Conservation (phyloP, 2,888 invertebrate species). For the Drosophila anceps region DNA sequence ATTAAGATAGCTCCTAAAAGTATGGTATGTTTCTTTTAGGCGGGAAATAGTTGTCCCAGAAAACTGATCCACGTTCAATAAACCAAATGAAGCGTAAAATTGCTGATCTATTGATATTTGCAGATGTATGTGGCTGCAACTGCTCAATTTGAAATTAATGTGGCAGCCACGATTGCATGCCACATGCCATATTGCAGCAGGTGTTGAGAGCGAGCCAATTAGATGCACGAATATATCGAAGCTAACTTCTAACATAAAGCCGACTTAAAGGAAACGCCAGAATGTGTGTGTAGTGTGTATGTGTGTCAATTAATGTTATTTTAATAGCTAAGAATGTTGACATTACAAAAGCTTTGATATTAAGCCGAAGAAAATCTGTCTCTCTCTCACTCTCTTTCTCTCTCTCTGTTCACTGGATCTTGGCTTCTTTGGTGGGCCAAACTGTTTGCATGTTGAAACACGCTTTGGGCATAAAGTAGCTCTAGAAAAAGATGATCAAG, state of each 20-base stretch:
- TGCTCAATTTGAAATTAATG: conserved; percentile 20
- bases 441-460: conserved; percentile 84
- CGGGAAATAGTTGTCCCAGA: not conserved
- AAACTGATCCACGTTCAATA: not conserved
- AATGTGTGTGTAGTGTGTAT: conserved; percentile 12
- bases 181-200: conserved; percentile 21
- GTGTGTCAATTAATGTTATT: conserved; percentile 31
- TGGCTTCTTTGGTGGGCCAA: conserved; percentile 67
- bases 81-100: conserved; percentile 54
- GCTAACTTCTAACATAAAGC: conserved; percentile 1
- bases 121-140: conserved; percentile 6
- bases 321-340: conserved; percentile 56
- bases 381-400: not conserved
- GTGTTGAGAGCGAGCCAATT: conserved; percentile 18
- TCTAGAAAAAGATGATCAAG: conserved; percentile 82
- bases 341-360: conserved; percentile 39
- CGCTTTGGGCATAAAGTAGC: conserved; percentile 77
- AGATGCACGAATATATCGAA: not conserved
- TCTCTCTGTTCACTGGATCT: conserved; percentile 35
- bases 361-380: not conserved
- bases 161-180: conserved; percentile 15
- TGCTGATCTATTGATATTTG: conserved; percentile 25
- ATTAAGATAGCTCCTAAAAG: conserved; percentile 61
- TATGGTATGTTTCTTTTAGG: conserved; percentile 32
- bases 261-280: conserved; percentile 37